These are phyloP conservation scores for Ephydatia muelleri DNA, from an alignment of 37 sponge, comb jelly and placozoan species.

Conservation along the genomic window DNA sequence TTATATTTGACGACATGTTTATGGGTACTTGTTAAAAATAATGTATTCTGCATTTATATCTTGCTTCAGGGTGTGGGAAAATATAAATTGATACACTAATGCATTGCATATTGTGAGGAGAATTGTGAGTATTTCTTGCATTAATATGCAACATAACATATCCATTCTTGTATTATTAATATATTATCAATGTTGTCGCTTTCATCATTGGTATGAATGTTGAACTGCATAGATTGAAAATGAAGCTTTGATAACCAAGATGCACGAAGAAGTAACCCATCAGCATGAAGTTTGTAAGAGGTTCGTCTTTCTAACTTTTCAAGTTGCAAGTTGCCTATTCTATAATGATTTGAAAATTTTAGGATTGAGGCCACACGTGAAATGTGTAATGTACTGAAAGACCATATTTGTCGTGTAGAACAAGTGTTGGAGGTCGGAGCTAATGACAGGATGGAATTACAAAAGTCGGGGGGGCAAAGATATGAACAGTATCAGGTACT, in stretches of 20 bases:
- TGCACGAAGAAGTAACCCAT: constrained; percentile 61
- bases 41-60: no score
- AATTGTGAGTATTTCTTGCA: no score
- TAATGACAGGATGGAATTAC: constrained; percentile 39
- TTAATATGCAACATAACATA: no score
- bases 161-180: no score
- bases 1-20: no score
- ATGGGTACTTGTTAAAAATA: no score
- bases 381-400: constrained; percentile 83
- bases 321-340: background rate
- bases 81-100: no score
- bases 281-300: constrained; percentile 66
- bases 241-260: constrained; percentile 26
- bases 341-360: background rate
- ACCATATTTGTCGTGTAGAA: constrained; percentile 71
- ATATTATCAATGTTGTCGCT: no score
- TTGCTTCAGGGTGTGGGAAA: no score
- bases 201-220: no score
- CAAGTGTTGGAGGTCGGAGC: constrained; percentile 47
- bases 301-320: constrained; percentile 20
- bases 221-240: constrained; percentile 24
- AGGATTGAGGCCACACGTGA: constrained; percentile 77
- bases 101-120: no score
- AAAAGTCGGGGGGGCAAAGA: constrained; percentile 11
- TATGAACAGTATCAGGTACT: constrained; percentile 40